Base-by-base conservation (phyloP, 2,888 invertebrate genomes). In the Pegoplata infirma region DNA sequence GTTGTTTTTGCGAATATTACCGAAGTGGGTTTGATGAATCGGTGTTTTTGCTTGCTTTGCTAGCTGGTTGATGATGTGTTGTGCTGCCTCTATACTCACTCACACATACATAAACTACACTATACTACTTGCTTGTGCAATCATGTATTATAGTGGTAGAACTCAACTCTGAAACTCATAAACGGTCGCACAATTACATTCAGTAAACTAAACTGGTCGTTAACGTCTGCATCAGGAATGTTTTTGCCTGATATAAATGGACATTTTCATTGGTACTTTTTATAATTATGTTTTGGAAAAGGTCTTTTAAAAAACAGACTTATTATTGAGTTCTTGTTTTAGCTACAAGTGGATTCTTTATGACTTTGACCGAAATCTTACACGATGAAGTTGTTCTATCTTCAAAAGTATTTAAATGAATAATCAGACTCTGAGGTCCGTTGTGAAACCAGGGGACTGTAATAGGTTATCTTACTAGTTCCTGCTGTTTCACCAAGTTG, bases 1-100 rank as follows among this genome's bases (percentile, higher is more conserved):
- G 88, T 84, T 84, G 83, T 84, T 83, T 75, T 82, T 84, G 86
- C 86, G 87, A 86, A 85, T 84, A 82, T 81, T 81, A 76, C 85
- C 86, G 87, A 85, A 84, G 83, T 82, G 80, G 83, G 84, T 81
- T 82, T 76, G 74, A 59, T 69, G 79, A 56, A 76, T 82, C 79
- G 86, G 59, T 72, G 40, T 46, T 36, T n/a, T n/a, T 78, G 75
- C 25, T 16, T 58, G 72, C 55, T 72, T 63, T 68, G 63, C 36
- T 56, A 67, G 71, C 19, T 80, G 80, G 36, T 72, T 68, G 58
- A 66, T 75, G 72, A 28, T 76, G 72, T 59, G 67, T 58, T 55
- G 36, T 40, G n/a, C 36, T 40, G 36, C 36, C 8, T 8, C 32
- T 40, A n/a, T 40, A 40, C 36, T 1, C 36, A 32, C 32, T 7